phyloP scores from a whole-genome alignment of 2,888 invertebrate genomes.

The Agrochola litura region DNA sequence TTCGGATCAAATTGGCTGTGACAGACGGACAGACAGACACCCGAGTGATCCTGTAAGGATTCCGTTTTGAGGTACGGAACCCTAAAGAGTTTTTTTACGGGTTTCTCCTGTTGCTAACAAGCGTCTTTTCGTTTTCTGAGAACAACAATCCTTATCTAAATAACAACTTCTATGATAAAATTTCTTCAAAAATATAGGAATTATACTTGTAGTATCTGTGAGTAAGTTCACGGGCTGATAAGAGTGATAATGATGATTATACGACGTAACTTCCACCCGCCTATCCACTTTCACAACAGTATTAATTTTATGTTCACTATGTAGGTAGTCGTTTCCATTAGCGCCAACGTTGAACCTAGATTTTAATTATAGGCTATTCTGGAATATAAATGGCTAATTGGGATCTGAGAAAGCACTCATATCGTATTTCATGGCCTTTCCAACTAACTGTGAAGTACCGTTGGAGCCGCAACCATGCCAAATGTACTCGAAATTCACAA shows the following conservation, averaged over 20 bases:
- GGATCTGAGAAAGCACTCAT: conserved; percentile 54
- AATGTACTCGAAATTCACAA: conserved; percentile 30
- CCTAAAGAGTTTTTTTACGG: too few relatives aligned
- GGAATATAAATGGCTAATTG: conserved; percentile 55
- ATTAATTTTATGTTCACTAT: conserved; percentile 31
- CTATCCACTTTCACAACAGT: conserved; percentile 31
- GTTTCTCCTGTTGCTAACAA: neutral
- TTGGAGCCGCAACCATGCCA: conserved; percentile 42
- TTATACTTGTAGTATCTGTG: neutral
- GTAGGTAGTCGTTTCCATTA: conserved; percentile 23
- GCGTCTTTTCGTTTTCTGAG: neutral
- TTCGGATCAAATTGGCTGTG: too few relatives aligned
- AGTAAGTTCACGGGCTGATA: conserved; percentile 17
- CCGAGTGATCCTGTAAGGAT: too few relatives aligned
- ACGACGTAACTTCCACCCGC: neutral
- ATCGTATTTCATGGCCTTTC: conserved; percentile 57
- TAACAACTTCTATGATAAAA: neutral
- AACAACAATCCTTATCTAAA: neutral
- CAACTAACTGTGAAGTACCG: conserved; percentile 45
- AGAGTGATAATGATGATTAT: conserved; percentile 24
- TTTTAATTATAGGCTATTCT: conserved; percentile 52
- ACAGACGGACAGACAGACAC: too few relatives aligned
- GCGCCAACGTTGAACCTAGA: conserved; percentile 16
- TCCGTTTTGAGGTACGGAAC: too few relatives aligned
- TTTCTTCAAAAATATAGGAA: neutral